Evolutionary conservation across 2,797 vertebrate species (phyloP), one percentile per base, ranked within the genome.

Genomic region (Myiothlypis chrysogaster): DNA sequence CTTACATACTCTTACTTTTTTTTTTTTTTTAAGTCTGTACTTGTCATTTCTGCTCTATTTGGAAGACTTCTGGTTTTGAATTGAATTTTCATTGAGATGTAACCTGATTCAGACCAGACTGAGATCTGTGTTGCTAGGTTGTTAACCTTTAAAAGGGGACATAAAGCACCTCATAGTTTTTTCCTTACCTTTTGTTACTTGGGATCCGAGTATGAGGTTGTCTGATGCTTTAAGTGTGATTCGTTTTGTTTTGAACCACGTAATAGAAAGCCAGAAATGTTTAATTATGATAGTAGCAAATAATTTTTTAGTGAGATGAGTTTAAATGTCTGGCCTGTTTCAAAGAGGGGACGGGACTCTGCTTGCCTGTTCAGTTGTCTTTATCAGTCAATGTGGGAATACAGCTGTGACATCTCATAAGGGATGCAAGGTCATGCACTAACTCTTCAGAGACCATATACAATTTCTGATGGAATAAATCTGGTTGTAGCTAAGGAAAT

Each of bases 381-480:
- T 95, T 83, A 95, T 94, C 94, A 96, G 94, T 96, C 94, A 95
- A 34, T 94, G 93, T 97, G 94, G 87, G 96, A 97, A 96, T 97
- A 95, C 95, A 97, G 93, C 96, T 97, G 96, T 95, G 95, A 83
- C 96, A 94, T 95, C 89, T 97, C 94, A 81, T 95, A 97, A 96
- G 80, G 72, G 87, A 96, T 95, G 92, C 94, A 86, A 91, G 95
- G 92, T 96, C 95, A 96, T 94, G 94, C 92, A 88, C 87, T 92
- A 63, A 76, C 83, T 97, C 92, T 96, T 95, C 82, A 79, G 96
- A 96, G 95, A 96, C 82, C 95, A 73, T 95, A 96, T 92, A 96
- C 79, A 91, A 93, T 96, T 96, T 93, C 91, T 94, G 94, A 96
- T 88, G 87, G 91, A 94, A 94, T 92, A 96, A 96, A 96, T 92